Percentiles rank a stretch among this genome's conserved stretches.
phyloP scores from a whole-genome alignment of 2,888 invertebrate species.

The Agriotes lineatus region DNA sequence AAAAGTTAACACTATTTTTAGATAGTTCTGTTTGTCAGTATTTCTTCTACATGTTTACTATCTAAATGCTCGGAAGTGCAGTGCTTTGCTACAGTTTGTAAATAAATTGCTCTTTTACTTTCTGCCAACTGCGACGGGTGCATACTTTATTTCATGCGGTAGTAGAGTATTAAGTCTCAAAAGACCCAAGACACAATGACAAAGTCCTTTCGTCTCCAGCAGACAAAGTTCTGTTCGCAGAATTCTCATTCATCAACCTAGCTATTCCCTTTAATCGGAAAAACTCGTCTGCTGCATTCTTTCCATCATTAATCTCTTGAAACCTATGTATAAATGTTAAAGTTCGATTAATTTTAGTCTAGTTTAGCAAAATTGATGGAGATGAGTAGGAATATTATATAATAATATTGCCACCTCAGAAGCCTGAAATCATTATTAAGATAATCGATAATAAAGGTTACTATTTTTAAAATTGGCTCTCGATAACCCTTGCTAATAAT shows the following conservation, averaged over 20 bases:
- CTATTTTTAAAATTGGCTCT: too few species aligned
- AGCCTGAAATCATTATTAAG: too few species aligned
- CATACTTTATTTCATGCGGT: neutral
- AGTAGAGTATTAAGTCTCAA: constrained; percentile 1
- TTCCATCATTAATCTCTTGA: constrained; percentile 29
- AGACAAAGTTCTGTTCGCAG: constrained; percentile 22
- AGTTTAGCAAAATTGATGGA: too few species aligned
- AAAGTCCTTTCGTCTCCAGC: constrained; percentile 9
- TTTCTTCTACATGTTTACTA: neutral
- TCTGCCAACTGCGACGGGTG: neutral
- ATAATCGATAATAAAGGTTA: too few species aligned
- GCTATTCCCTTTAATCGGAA: constrained; percentile 29
- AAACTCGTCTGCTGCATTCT: constrained; percentile 26
- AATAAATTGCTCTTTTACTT: constrained; percentile 14
- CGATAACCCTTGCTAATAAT: too few species aligned
- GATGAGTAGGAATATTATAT: too few species aligned
- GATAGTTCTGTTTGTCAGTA: neutral
- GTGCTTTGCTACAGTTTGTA: neutral
- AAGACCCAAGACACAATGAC: constrained; percentile 17
- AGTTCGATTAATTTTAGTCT: constrained; percentile 23
- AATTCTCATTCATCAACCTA: constrained; percentile 29
- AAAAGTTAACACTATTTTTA: too few species aligned
- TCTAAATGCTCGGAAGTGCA: neutral
- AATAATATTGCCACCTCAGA: too few species aligned
- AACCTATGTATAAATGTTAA: constrained; percentile 26